Evolutionary conservation across 1,140 invertebrate genomes (phyloP).

Genomic region (Geopemphigus sp.): DNA sequence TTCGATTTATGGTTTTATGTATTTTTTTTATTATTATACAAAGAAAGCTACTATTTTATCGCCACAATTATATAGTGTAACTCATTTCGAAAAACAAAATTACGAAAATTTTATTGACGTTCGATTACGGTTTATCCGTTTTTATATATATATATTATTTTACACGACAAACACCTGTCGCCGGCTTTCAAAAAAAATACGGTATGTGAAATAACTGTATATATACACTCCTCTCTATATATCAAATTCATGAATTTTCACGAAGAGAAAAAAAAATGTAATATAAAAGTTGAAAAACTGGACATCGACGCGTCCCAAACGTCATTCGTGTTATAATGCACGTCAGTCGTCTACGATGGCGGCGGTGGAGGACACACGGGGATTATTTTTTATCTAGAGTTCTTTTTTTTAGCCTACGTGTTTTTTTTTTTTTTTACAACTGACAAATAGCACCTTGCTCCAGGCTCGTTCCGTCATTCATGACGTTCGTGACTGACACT

Average conservation of each 20-base stretch:
- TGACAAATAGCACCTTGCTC: slow-evolving; percentile 47
- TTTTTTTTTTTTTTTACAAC: slow-evolving; percentile 33
- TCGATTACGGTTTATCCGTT: too few species aligned
- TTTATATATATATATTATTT: too few species aligned
- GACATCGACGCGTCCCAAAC: slow-evolving; percentile 28
- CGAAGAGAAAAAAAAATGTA: not conserved
- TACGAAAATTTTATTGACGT: not conserved
- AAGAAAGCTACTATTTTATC: too few species aligned
- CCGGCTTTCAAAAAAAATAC: not conserved
- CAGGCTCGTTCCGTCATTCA: slow-evolving; percentile 44
- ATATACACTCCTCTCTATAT: not conserved
- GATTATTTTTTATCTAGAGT: slow-evolving; percentile 29
- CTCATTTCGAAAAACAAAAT: too few species aligned
- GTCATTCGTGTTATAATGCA: slow-evolving; percentile 35
- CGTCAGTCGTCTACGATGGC: slow-evolving; percentile 11
- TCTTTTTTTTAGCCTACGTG: slow-evolving; percentile 25
- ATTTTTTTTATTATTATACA: too few species aligned
- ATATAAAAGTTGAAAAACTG: not conserved
- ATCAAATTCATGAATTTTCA: slow-evolving; percentile 2
- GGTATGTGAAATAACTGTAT: not conserved
- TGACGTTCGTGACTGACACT: slow-evolving; percentile 43
- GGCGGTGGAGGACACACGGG: not conserved
- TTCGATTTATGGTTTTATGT: too few species aligned
- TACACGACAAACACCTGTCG: too few species aligned
- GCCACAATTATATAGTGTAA: too few species aligned